Base-by-base conservation (phyloP, 2,888 invertebrate genomes). In the Tyria jacobaeae region DNA sequence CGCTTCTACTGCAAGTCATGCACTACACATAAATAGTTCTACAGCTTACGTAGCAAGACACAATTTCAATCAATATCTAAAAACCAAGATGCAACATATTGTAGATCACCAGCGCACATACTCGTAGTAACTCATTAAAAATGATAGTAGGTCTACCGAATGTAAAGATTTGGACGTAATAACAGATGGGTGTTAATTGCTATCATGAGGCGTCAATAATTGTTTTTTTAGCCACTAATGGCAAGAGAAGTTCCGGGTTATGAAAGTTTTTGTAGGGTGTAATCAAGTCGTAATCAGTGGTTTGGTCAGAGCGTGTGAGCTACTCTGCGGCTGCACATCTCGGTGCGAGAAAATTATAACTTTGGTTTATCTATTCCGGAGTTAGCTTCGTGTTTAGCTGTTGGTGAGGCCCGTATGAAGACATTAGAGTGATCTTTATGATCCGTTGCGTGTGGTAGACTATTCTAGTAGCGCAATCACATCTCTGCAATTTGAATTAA, bases 151-250 rank as follows among this genome's bases (percentile, higher is more conserved):
- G 84, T 87, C 84, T 85, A 86, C 87, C 84, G 84, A 89, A 90
- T 88, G 88, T 84, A 88, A 88, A 89, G 89, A 89, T 90, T 89
- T 88, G 84, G 84, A 82, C 79, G 87, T 89, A 90, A 90, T 89
- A 90, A 89, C 89, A 88, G 89, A 90, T 90, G 92, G 92, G 92
- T 91, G 93, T 88, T 92, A 93, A 93, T 94, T 94, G 92, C 90
- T 89, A 89, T 88, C 89, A 90, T 89, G 89, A 89, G 89, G 91
- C 89, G 90, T 90, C 89, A 90, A 91, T 91, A 91, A 91, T 90
- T 89, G 89, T 91, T 92, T 91, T 90, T 92, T 92, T 88, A 84
- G 86, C 83, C 84, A 87, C 87, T 89, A 89, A 89, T 88, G 87
- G 88, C 89, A 87, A 88, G 87, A 82, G 85, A 89, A 90, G 91